A percentile compares a stretch with the other conserved stretches of the same genome.
phyloP scores from a whole-genome alignment of 2,888 invertebrate genomes.

The Anodontia alba region DNA sequence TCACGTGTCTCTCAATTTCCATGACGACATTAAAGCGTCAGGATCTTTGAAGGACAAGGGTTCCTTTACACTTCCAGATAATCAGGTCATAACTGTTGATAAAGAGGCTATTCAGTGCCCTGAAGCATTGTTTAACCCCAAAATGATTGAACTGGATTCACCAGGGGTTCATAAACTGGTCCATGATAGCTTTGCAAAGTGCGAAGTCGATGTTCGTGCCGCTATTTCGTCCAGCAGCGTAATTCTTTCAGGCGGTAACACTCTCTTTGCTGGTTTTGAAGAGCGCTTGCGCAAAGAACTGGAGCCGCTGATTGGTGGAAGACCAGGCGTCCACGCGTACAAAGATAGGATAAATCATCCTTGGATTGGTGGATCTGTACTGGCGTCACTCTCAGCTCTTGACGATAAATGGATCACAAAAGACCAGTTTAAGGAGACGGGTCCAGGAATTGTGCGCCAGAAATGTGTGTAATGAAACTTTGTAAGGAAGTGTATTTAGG shows the following conservation, averaged over 20 bases:
- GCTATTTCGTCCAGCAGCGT: not conserved
- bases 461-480: constrained; percentile 17
- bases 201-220: constrained; percentile 13
- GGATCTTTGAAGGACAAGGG: not conserved
- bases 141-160: not conserved
- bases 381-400: not conserved
- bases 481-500: too few relatives aligned
- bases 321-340: not conserved
- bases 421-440: constrained; percentile 10
- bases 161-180: constrained; percentile 10
- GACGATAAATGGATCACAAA: not conserved
- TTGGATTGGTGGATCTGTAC: constrained; percentile 17
- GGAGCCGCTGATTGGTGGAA: not conserved
- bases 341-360: not conserved
- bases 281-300: constrained; percentile 18
- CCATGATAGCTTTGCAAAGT: not conserved
- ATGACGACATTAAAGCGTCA: not conserved
- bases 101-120: constrained; percentile 8
- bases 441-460: not conserved
- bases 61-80: not conserved
- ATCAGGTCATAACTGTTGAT: not conserved
- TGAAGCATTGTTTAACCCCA: constrained; percentile 4
- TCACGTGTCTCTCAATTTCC: not conserved
- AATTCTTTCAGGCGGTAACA: constrained; percentile 6
- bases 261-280: constrained; percentile 14